These are phyloP conservation scores for Dione vanillae DNA, from an alignment of 2,888 invertebrate species.

Conservation along the genomic window DNA sequence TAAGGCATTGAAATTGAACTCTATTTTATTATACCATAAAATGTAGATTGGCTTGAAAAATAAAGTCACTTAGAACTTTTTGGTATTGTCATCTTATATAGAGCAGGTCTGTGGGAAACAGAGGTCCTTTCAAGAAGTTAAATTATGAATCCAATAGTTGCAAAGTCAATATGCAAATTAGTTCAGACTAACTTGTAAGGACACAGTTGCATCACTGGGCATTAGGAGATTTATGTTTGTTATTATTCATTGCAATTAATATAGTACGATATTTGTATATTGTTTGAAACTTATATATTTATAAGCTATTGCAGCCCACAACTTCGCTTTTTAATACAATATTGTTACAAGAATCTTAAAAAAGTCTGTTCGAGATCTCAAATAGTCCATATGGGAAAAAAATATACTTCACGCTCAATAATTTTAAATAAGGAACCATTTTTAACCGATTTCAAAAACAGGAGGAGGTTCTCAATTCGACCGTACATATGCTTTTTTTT, in stretches of 20 bases:
- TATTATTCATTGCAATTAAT: not conserved
- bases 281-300: no score
- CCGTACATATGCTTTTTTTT: no score
- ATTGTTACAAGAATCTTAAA: no score
- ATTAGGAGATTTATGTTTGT: not conserved
- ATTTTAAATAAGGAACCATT: no score
- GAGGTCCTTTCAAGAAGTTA: constrained; percentile 73
- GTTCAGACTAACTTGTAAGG: constrained; percentile 35
- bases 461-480: no score
- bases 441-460: no score
- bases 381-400: no score
- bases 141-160: constrained; percentile 55
- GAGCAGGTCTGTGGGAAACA: constrained; percentile 69
- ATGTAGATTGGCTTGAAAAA: constrained; percentile 6
- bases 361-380: no score
- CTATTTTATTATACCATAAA: not conserved
- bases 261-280: not conserved
- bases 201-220: constrained; percentile 37
- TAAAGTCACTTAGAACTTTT: not conserved
- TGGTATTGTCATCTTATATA: constrained; percentile 4
- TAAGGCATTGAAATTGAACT: not conserved
- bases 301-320: no score
- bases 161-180: constrained; percentile 49
- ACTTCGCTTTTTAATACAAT: no score
- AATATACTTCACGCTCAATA: no score